These are phyloP conservation scores for Nomada fucata DNA, from an alignment of 2,888 invertebrate species.

Conservation along the genomic window DNA sequence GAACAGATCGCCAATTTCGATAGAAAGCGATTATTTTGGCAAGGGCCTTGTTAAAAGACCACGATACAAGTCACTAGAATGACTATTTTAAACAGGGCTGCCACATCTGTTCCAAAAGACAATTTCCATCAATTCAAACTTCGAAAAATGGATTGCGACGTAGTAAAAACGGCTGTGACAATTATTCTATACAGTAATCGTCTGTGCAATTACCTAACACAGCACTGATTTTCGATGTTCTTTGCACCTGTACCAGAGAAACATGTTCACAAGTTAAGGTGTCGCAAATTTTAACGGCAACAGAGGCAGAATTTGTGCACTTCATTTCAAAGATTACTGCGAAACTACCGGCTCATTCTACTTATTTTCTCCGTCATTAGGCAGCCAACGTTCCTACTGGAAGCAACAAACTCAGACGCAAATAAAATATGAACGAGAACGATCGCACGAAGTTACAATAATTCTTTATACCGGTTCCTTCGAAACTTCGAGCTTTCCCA, in stretches of 20 bases:
- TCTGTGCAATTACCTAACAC: too few relatives aligned
- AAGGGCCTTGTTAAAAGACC: slow-evolving; percentile 34
- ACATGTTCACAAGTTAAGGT: neutral
- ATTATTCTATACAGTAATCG: neutral
- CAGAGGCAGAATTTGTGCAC: neutral
- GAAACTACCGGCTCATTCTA: neutral
- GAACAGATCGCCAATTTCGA: slow-evolving; percentile 32
- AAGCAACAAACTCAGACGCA: neutral
- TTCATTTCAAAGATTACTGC: neutral
- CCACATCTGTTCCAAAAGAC: neutral
- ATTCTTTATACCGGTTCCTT: slow-evolving; percentile 32
- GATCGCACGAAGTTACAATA: slow-evolving; percentile 7
- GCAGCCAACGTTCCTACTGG: neutral
- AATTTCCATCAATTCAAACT: neutral
- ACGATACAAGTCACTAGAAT: slow-evolving; percentile 23
- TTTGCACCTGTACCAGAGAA: too few relatives aligned
- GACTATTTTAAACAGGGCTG: slow-evolving; percentile 45
- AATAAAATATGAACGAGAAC: slow-evolving; percentile 3
- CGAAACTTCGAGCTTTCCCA: neutral
- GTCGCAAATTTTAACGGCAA: neutral
- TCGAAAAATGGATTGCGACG: neutral
- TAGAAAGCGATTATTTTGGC: slow-evolving; percentile 45
- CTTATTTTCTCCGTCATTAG: slow-evolving; percentile 1
- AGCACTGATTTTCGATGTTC: too few relatives aligned
- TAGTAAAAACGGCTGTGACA: neutral